Percentiles rank a stretch among this genome's conserved stretches.
Evolutionary conservation across 2,113 vertebrate species (phyloP).

Genomic region (Dascyllus trimaculatus): DNA sequence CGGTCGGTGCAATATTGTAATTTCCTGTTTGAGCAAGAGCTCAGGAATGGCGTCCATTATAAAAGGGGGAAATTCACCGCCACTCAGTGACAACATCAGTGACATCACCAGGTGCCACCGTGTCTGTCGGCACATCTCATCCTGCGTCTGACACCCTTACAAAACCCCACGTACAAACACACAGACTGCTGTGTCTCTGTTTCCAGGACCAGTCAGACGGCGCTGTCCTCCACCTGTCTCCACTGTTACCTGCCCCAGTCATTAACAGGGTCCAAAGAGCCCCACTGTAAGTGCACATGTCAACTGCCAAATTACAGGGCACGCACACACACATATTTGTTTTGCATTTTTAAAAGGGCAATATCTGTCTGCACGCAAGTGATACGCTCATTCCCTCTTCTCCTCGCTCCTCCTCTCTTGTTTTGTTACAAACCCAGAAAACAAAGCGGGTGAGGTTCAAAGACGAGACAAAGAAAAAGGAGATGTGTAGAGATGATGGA

Average conservation of each 20-base stretch:
- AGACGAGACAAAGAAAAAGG: constrained; percentile 52
- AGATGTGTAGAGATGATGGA: constrained; percentile 48
- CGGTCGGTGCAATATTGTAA: background rate
- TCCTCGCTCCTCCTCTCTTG: constrained; percentile 12
- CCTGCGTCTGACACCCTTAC: constrained; percentile 39
- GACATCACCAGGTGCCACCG: constrained; percentile 78
- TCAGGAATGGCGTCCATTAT: constrained; percentile 53
- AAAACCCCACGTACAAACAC: constrained; percentile 34
- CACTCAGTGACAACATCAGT: constrained; percentile 67
- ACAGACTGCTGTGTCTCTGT: constrained; percentile 31
- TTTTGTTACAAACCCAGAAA: constrained; percentile 48
- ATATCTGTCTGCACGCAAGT: constrained; percentile 79
- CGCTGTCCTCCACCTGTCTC: constrained; percentile 81
- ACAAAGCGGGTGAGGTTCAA: constrained; percentile 76
- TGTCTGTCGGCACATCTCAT: constrained; percentile 70
- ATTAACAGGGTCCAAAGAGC: constrained; percentile 79
- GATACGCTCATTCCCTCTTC: constrained; percentile 55
- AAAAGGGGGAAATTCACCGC: constrained; percentile 62
- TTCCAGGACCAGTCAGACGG: constrained; percentile 71
- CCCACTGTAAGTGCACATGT: constrained; percentile 83
- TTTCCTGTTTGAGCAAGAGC: constrained; percentile 42
- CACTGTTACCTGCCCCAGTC: constrained; percentile 76
- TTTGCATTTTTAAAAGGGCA: constrained; percentile 79
- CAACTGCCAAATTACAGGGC: constrained; percentile 82
- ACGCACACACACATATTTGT: constrained; percentile 76